These are phyloP conservation scores for Parnassius orleans DNA, from an alignment of 2,888 invertebrate species.

Conservation along the genomic window DNA sequence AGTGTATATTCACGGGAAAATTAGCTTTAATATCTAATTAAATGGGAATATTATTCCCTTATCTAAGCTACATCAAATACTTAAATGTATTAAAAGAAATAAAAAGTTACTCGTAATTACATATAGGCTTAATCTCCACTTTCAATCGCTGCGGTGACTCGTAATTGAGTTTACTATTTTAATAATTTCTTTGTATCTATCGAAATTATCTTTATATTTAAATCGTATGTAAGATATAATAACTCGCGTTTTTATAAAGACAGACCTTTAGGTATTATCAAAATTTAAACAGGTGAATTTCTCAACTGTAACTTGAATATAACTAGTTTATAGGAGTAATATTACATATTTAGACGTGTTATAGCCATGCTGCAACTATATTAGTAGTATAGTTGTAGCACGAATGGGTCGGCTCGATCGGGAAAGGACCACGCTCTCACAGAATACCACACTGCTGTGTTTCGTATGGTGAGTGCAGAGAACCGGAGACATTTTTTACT, in stretches of 20 bases:
- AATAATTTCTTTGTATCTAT: conserved; percentile 53
- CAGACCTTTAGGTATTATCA: too few species aligned
- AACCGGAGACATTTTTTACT: too few species aligned
- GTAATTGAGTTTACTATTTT: conserved; percentile 66
- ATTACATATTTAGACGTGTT: conserved; percentile 1
- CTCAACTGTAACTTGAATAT: background rate
- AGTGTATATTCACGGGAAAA: background rate
- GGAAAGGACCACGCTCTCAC: too few species aligned
- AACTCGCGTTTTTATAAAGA: conserved; percentile 25
- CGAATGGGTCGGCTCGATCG: too few species aligned
- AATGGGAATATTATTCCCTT: background rate
- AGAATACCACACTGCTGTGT: too few species aligned
- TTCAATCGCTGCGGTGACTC: conserved; percentile 52
- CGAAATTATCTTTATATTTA: conserved; percentile 43
- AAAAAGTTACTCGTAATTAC: conserved; percentile 64
- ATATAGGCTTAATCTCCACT: conserved; percentile 59
- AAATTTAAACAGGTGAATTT: conserved; percentile 3
- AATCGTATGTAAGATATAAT: conserved; percentile 38
- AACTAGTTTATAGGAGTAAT: conserved; percentile 3
- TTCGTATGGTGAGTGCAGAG: too few species aligned
- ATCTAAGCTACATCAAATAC: conserved; percentile 10
- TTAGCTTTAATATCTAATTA: background rate
- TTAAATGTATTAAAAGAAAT: conserved; percentile 33
- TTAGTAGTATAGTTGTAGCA: too few species aligned
- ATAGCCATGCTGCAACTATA: too few species aligned